Conservation (phyloP, 2,113 vertebrate species). For the Crotalus helleri region DNA sequence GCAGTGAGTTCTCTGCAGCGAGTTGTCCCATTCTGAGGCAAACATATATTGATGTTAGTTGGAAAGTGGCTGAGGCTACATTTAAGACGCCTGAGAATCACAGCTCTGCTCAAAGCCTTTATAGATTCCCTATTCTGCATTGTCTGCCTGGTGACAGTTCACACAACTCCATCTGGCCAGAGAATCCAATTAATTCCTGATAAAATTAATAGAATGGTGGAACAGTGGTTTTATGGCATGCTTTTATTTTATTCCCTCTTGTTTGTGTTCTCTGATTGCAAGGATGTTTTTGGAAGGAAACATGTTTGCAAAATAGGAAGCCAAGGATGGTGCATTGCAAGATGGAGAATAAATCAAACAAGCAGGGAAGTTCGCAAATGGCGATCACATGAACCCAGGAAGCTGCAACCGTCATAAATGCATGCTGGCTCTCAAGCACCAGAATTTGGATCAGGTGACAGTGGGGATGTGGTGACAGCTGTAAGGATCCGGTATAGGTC, state of each 20-base stretch:
- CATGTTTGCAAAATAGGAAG: not conserved
- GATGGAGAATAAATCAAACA: not conserved
- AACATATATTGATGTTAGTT: not conserved
- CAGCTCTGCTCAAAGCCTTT: not conserved
- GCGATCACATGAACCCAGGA: too few relatives aligned
- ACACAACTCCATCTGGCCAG: not conserved
- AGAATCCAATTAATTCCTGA: not conserved
- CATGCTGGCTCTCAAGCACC: not conserved
- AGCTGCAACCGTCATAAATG: not conserved
- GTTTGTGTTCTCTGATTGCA: not conserved
- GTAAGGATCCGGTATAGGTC: not conserved
- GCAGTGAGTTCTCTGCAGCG: not conserved
- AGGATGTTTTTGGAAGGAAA: not conserved
- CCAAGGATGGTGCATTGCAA: not conserved
- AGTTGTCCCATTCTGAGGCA: not conserved
- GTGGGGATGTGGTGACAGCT: not conserved
- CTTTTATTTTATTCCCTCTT: not conserved
- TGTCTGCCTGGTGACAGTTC: not conserved
- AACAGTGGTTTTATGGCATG: not conserved
- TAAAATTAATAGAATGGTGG: not conserved
- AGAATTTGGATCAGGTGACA: not conserved
- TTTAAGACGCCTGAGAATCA: not conserved
- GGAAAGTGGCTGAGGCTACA: not conserved
- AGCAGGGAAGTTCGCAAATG: not conserved
- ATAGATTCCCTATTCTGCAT: not conserved